Conservation (phyloP, 2,888 invertebrate genomes). For the Lucinisca nassula region DNA sequence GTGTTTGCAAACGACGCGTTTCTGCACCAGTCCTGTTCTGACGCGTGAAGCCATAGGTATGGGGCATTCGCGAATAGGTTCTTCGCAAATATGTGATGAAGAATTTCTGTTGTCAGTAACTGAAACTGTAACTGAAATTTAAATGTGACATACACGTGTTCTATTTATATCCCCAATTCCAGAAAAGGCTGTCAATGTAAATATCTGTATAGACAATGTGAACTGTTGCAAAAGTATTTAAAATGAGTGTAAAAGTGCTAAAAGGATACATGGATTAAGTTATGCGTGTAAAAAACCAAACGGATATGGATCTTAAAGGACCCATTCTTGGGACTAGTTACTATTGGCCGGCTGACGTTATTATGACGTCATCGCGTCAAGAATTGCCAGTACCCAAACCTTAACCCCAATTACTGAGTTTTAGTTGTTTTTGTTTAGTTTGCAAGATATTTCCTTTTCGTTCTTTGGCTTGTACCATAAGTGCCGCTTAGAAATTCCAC, state of each 20-base stretch:
- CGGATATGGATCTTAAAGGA: background rate
- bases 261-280: conserved; percentile 13
- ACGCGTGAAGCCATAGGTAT: no score
- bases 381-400: conserved; percentile 42
- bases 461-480: conserved; percentile 40
- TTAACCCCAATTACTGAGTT: conserved; percentile 1
- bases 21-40: no score
- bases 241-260: conserved; percentile 53
- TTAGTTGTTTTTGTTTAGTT: conserved; percentile 17
- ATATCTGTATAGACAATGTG: background rate
- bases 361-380: conserved; percentile 24
- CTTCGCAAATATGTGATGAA: background rate
- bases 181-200: conserved; percentile 1
- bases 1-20: no score
- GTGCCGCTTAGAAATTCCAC: conserved; percentile 46
- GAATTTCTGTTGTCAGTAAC: background rate
- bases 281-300: background rate
- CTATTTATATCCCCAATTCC: background rate
- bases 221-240: conserved; percentile 15
- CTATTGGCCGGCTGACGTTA: background rate
- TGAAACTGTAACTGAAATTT: no score
- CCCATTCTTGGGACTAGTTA: background rate
- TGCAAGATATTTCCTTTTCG: conserved; percentile 46
- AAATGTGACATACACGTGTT: background rate
- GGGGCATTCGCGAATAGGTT: no score